These are phyloP conservation scores for Danaus plexippus DNA, from an alignment of 1,140 invertebrate genomes.

Conservation along the genomic window DNA sequence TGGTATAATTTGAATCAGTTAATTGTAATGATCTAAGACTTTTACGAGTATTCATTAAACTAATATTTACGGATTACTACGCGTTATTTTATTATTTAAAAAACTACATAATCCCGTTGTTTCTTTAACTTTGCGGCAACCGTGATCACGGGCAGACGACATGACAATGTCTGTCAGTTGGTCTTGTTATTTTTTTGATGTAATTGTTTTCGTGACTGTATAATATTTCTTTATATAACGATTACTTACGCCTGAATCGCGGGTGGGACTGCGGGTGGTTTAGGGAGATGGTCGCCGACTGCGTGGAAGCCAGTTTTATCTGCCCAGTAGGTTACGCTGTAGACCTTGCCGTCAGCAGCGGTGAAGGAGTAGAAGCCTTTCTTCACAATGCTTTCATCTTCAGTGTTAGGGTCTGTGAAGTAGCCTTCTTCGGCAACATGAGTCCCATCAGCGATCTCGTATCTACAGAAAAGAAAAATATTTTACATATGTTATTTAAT, in stretches of 20 bases:
- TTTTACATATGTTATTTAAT: too few species aligned
- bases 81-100: too few species aligned
- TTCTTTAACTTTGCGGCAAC: too few species aligned
- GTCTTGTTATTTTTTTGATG: not conserved
- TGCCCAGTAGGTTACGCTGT: conserved; percentile 80
- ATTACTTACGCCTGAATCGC: conserved; percentile 68
- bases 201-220: not conserved
- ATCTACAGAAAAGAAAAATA: conserved; percentile 27
- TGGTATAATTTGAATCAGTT: too few species aligned
- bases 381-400: conserved; percentile 73
- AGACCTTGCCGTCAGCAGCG: conserved; percentile 74
- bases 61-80: too few species aligned
- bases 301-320: conserved; percentile 74
- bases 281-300: conserved; percentile 84
- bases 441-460: conserved; percentile 60
- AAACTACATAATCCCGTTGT: too few species aligned
- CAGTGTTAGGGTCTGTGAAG: conserved; percentile 60
- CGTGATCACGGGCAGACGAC: too few species aligned
- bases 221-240: not conserved
- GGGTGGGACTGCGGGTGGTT: conserved; percentile 73
- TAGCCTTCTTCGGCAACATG: conserved; percentile 66
- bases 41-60: too few species aligned
- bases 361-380: conserved; percentile 76
- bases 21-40: too few species aligned
- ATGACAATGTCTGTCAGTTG: not conserved